A percentile compares a stretch with the other conserved stretches of the same genome.
These are phyloP conservation scores for Anoplopoma fimbria DNA, from an alignment of 2,113 vertebrate genomes.

Conservation along the genomic window DNA sequence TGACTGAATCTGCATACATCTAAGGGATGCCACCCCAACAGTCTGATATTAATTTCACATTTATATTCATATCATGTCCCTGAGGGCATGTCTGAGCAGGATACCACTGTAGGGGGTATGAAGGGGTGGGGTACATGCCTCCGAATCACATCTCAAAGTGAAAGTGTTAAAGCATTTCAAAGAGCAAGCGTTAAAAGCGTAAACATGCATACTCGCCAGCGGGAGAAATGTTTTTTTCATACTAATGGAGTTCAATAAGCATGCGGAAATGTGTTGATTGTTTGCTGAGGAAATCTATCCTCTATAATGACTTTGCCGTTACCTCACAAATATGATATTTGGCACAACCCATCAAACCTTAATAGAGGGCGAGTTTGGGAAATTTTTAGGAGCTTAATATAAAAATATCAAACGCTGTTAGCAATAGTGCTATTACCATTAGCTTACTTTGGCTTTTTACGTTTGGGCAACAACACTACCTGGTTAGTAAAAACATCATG, in stretches of 20 bases:
- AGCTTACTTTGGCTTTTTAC: neutral
- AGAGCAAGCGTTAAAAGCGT: conserved; percentile 51
- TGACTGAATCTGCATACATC: conserved; percentile 62
- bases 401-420: neutral
- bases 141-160: conserved; percentile 67
- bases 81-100: conserved; percentile 67
- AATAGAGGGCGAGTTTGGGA: neutral
- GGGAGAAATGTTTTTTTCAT: conserved; percentile 35
- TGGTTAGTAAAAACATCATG: neutral
- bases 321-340: neutral
- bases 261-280: conserved; percentile 5
- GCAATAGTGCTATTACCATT: neutral
- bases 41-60: conserved; percentile 69
- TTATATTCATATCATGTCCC: conserved; percentile 61
- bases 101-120: conserved; percentile 52
- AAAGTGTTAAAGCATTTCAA: conserved; percentile 55
- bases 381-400: neutral
- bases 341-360: neutral
- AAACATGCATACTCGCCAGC: conserved; percentile 41
- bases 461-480: neutral
- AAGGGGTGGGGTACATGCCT: conserved; percentile 42
- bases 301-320: conserved; percentile 5
- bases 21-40: conserved; percentile 37
- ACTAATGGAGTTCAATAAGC: conserved; percentile 30
- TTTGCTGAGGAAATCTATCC: neutral